Conservation (phyloP, 2,888 invertebrate species). For the Parascotia fuliginaria region DNA sequence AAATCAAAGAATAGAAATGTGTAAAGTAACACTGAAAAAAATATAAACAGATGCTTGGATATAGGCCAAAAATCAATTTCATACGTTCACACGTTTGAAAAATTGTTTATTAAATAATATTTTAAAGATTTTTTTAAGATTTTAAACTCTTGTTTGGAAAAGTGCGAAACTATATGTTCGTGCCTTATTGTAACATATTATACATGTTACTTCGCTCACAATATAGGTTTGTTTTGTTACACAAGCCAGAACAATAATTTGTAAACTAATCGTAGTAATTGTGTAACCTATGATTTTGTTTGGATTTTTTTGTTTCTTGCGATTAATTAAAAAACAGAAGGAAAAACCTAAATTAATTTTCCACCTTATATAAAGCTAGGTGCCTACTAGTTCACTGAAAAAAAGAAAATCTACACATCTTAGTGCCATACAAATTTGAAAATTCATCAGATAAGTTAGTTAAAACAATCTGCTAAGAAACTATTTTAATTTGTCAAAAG, state of each 20-base stretch:
- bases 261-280: slow-evolving; percentile 29
- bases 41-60: no score
- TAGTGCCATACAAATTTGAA: no score
- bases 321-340: no score
- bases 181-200: slow-evolving; percentile 41
- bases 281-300: slow-evolving; percentile 31
- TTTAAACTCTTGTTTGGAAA: slow-evolving; percentile 12
- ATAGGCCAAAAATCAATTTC: neutral
- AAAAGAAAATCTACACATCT: no score
- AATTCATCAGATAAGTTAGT: no score
- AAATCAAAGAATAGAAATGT: no score
- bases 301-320: slow-evolving; percentile 25
- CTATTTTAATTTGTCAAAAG: no score
- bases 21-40: no score
- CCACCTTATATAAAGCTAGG: no score
- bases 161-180: slow-evolving; percentile 18
- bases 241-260: slow-evolving; percentile 41
- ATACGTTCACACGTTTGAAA: neutral
- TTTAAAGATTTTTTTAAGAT: slow-evolving; percentile 2
- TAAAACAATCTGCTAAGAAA: no score
- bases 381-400: no score
- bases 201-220: slow-evolving; percentile 10
- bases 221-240: slow-evolving; percentile 21
- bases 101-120: neutral
- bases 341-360: no score